Percentiles rank a stretch among this genome's conserved stretches.
These are phyloP conservation scores for Rhagonycha lutea DNA, from an alignment of 2,888 invertebrate species.

Conservation along the genomic window DNA sequence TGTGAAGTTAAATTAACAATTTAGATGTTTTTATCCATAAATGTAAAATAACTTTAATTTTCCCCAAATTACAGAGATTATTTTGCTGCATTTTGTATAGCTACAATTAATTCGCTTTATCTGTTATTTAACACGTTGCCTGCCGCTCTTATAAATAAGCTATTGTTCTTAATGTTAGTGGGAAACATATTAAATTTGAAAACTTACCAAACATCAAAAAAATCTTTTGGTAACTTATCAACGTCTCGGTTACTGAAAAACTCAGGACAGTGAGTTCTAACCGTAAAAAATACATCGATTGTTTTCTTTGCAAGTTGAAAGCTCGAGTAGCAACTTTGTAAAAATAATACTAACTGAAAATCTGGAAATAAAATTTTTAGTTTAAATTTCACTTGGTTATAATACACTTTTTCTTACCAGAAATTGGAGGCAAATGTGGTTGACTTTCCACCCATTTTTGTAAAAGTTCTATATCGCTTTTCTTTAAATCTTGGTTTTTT, in stretches of 20 bases:
- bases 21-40: no score
- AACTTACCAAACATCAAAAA: not conserved
- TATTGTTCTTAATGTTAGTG: no score
- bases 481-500: constrained; percentile 64
- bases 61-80: no score
- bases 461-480: constrained; percentile 63
- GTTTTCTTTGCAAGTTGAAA: not conserved
- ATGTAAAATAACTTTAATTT: no score
- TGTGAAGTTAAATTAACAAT: no score
- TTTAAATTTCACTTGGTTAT: not conserved
- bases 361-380: not conserved
- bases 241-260: not conserved
- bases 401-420: constrained; percentile 49
- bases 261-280: not conserved
- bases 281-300: not conserved
- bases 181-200: no score
- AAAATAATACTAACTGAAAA: not conserved
- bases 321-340: not conserved
- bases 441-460: constrained; percentile 67
- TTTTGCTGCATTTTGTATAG: no score
- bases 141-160: no score
- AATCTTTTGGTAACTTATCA: not conserved
- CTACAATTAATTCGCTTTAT: no score
- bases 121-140: no score
- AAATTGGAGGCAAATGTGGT: constrained; percentile 65